A percentile compares a stretch with the other conserved stretches of the same genome.
Conservation (phyloP, 2,888 invertebrate species). For the Brachynemurus nebulosus region DNA sequence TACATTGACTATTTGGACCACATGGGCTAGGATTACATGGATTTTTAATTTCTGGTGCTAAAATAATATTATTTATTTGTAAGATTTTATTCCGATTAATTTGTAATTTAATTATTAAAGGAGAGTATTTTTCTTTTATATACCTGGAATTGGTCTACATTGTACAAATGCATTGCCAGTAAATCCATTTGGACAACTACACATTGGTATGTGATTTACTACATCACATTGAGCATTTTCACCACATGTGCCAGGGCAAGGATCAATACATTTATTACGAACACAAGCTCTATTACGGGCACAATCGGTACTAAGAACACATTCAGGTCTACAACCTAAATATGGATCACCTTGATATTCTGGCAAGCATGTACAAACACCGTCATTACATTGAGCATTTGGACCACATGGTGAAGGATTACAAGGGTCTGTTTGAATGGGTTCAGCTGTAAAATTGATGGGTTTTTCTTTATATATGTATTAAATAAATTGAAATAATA, state of each 20-base stretch:
- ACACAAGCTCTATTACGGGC: conserved; percentile 47
- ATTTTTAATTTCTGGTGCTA: conserved; percentile 22
- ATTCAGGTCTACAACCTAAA: conserved; percentile 42
- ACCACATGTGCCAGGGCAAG: conserved; percentile 55
- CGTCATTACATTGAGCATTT: conserved; percentile 37
- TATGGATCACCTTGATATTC: conserved; percentile 35
- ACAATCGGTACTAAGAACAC: conserved; percentile 51
- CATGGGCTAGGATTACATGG: conserved; percentile 24
- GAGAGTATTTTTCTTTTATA: conserved; percentile 32
- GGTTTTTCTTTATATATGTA: no score
- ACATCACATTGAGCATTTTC: conserved; percentile 45
- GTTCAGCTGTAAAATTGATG: conserved; percentile 31
- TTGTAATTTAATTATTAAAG: conserved; percentile 14
- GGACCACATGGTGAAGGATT: conserved; percentile 47
- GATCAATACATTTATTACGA: conserved; percentile 44
- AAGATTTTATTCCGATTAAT: background rate
- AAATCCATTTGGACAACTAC: conserved; percentile 45
- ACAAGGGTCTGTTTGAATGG: conserved; percentile 35
- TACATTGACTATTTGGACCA: conserved; percentile 27
- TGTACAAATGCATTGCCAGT: conserved; percentile 53
- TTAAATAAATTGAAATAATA: no score
- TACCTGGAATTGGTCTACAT: conserved; percentile 42
- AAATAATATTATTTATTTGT: conserved; percentile 40
- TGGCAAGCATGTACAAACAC: conserved; percentile 24
- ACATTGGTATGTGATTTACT: conserved; percentile 42